Evolutionary conservation across 2,888 invertebrate genomes (phyloP), one percentile per base, ranked within the genome.

Genomic region (Cryptocephalus moraei): DNA sequence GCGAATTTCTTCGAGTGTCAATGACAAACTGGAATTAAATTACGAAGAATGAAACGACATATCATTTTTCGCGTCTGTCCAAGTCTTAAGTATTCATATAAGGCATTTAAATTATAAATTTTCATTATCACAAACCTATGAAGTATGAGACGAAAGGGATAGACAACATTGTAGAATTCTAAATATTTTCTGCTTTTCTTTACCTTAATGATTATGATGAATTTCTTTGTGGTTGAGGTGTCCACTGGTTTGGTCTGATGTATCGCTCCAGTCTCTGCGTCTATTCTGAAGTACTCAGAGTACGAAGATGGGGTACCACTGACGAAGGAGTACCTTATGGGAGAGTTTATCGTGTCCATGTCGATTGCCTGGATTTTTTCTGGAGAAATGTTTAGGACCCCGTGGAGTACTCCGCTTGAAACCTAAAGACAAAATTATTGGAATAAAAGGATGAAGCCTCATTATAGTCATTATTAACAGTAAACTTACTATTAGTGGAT

Each of bases 291-390:
- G 68, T 86, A 91, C 9, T 84, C 84, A 0, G 75, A 72, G 73
- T 84, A 93, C 48, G 81, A 80, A 8, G 81, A 75, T 0, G 91
- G 92, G 55, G 79, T 81, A 0, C 91, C 92, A 53, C 83, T 86
- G 10, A 86, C 78, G 62, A 92, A 90, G 47, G 80, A 83, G 67
- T 91, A 92, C 45, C 78, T 78, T 51, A 93, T 90, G 0, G 85
- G 82, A 0, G 89, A 81, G 62, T 89, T 86, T 40, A 92, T 77
- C 1, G 91, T 89, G 63, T 92, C 92, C 80, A 89, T 84, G 68
- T 93, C 92, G 0, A 89, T 82, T 0, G 92, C 92, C 71, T 90
- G 88, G 51, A 93, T 90, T 65, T 89, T 86, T 65, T 91, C 91
- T 0, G 92, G 92, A 33, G 82, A 79, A 13, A 92, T 82, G 49